Evolutionary conservation across 1,140 invertebrate species (phyloP), one percentile per base, ranked within the genome.

Genomic region (Listronotus bonariensis): DNA sequence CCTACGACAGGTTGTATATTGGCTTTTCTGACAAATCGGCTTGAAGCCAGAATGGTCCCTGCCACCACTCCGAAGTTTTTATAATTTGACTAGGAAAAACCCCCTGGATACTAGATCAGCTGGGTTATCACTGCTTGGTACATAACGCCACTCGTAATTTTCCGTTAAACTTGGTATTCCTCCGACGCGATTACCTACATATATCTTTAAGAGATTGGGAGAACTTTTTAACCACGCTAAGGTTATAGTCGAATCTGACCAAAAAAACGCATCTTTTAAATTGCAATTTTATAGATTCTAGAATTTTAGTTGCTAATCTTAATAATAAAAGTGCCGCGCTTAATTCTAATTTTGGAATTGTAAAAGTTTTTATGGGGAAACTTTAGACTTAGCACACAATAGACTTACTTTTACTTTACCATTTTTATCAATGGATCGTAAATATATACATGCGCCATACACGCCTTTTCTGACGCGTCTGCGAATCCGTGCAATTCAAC

Each of bases 401-500:
- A 66, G 45, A 3, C n/a, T 38, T 12, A 55, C 38, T 14, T n/a
- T 1, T 41, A 46, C 18, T 14, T 11, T 45, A 10, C n/a, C 5
- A 9, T 43, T 57, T 45, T 46, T 2, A 41, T 55, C 36, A 36
- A 41, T 53, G 0, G 71, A 61, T 0, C 72, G 46, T 0, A 75
- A 1, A 45, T 79, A 80, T 1, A 79, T 31, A 17, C 72, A 76
- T 1, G 77, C 75, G 0, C 74, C 76, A 48, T 79, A 80, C n/a
- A n/a, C 0, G 71, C 75, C 0, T 11, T 20, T 38, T 73, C 62
- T 7, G 73, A 78, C 0, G 74, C 73, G 51, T 80, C 79, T 10
- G 69, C 72, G 46, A 80, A 81, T 0, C 76, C 78, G 46, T 80
- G 74, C 0, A 76, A 3, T 41, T 78, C 12, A 43, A 70, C 31